Evolutionary conservation across 2,113 vertebrate species (phyloP).

Genomic region (cattle (Bos taurus)): DNA sequence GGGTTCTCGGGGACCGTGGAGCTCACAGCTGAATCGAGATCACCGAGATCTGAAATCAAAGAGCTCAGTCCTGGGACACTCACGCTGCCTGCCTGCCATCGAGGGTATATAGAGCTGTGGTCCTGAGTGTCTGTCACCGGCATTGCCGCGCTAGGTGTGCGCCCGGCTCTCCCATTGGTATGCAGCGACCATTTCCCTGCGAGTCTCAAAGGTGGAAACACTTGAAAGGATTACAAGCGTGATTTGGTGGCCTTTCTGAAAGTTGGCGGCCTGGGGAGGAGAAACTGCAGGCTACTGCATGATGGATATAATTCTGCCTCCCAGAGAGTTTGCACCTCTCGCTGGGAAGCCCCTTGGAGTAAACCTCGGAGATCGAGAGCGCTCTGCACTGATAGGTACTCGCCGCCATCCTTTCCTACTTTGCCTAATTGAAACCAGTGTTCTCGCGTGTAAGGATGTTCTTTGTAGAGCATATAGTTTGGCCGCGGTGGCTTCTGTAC

Average conservation of each 20-base stretch:
- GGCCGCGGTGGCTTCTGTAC: background rate
- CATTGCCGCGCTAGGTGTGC: slow-evolving; percentile 27
- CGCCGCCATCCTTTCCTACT: slow-evolving; percentile 29
- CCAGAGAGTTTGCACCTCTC: slow-evolving; percentile 36
- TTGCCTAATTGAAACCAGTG: slow-evolving; percentile 28
- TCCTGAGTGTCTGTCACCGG: background rate
- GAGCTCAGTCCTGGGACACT: slow-evolving; percentile 27
- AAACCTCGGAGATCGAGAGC: slow-evolving; percentile 6
- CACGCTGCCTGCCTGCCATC: background rate
- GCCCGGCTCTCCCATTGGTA: background rate
- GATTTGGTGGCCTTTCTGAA: slow-evolving; percentile 51
- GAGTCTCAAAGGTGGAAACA: slow-evolving; percentile 35
- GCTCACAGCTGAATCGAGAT: background rate
- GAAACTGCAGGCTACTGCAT: background rate
- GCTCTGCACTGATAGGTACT: slow-evolving; percentile 56
- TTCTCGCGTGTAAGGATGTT: background rate
- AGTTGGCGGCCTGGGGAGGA: slow-evolving; percentile 44
- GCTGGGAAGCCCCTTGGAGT: slow-evolving; percentile 38
- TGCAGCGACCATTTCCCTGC: slow-evolving; percentile 59
- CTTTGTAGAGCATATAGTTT: background rate
- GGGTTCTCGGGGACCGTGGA: background rate
- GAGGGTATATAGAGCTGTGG: background rate
- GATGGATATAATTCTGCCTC: slow-evolving; percentile 43
- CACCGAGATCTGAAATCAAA: background rate
- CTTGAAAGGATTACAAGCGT: slow-evolving; percentile 49